Percentiles rank a stretch among this genome's conserved stretches.
phyloP scores from a whole-genome alignment of 2,888 invertebrate genomes.

The Acanthacorydalis orientalis region DNA sequence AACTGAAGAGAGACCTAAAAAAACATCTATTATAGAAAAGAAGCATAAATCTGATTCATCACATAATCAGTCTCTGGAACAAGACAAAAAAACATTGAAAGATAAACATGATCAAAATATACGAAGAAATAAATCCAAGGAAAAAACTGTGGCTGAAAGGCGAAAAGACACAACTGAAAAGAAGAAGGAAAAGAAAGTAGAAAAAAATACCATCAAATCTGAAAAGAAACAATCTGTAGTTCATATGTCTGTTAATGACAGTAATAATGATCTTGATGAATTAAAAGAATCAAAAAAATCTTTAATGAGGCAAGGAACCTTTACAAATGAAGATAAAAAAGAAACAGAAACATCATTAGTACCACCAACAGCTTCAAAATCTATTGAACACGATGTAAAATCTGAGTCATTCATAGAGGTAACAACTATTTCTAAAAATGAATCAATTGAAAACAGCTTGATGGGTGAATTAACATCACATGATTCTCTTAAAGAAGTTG shows the following conservation, averaged over 20 bases:
- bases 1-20: slow-evolving; percentile 5
- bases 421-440: too few relatives aligned
- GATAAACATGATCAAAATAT: slow-evolving; percentile 6
- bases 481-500: neutral
- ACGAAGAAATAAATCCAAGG: slow-evolving; percentile 4
- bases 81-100: slow-evolving; percentile 6
- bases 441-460: too few relatives aligned
- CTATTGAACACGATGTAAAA: too few relatives aligned
- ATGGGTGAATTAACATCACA: neutral
- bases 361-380: neutral
- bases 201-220: slow-evolving; percentile 8
- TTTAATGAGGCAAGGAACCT: neutral
- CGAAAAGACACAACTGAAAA: slow-evolving; percentile 5
- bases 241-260: neutral
- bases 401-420: too few relatives aligned
- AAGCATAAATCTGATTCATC: slow-evolving; percentile 5
- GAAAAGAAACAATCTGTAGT: neutral
- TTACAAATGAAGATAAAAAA: slow-evolving; percentile 1
- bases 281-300: neutral
- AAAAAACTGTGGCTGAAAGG: slow-evolving; percentile 4
- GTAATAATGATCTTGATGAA: neutral
- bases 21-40: neutral
- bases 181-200: slow-evolving; percentile 4
- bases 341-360: neutral
- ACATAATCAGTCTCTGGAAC: slow-evolving; percentile 6